A percentile compares a stretch with the other conserved stretches of the same genome.
phyloP scores from a whole-genome alignment of 2,113 vertebrate species.

The Rhea pennata region DNA sequence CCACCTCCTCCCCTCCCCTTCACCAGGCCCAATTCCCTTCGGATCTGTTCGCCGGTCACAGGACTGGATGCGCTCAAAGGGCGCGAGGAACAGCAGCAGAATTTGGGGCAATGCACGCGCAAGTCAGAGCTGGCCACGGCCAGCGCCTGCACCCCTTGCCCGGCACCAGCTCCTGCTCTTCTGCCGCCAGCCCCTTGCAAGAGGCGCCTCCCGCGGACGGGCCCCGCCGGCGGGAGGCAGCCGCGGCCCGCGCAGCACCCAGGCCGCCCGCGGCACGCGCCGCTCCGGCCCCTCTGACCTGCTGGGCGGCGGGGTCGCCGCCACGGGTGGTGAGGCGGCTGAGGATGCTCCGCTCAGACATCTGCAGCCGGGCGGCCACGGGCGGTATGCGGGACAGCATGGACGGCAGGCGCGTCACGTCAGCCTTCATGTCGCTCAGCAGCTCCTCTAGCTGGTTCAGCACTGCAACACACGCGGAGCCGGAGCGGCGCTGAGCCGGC shows the following conservation, averaged over 20 bases:
- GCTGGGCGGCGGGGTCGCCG: conserved; percentile 86
- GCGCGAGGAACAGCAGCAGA: not conserved
- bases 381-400: conserved; percentile 96
- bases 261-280: not conserved
- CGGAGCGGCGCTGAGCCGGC: fast-evolving
- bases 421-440: conserved; percentile 98
- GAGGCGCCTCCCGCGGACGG: not conserved
- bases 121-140: not conserved
- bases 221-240: not conserved
- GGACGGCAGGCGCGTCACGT: conserved; percentile 94
- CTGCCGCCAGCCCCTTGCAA: not conserved
- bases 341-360: conserved; percentile 96
- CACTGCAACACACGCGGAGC: conserved; percentile 71
- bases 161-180: not conserved
- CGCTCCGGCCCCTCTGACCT: conserved; percentile 76
- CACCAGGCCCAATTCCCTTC: not conserved
- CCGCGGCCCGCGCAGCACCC: not conserved
- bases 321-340: conserved; percentile 94
- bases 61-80: not conserved
- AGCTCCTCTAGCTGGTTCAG: conserved; percentile 98
- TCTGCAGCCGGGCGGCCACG: conserved; percentile 93
- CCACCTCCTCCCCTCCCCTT: not conserved
- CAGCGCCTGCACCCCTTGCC: not conserved
- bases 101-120: not conserved
- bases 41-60: not conserved